Conservation (phyloP, 2,113 vertebrate genomes). For the Rhodinocichla rosea region DNA sequence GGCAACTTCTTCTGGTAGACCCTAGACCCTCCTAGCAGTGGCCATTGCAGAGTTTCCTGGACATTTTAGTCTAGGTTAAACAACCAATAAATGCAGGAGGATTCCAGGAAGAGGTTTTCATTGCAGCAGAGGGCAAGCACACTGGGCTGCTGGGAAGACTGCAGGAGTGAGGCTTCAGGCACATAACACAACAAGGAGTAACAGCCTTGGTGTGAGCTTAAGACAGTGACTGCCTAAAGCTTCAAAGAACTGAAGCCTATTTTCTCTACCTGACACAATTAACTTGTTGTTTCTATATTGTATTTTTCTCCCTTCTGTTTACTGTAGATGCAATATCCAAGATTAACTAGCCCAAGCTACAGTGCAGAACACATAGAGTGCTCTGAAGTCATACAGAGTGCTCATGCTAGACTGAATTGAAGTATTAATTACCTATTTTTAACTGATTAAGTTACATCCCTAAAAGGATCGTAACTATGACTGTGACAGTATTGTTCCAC, state of each 20-base stretch:
- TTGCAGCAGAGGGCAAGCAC: not conserved
- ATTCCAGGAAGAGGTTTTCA: not conserved
- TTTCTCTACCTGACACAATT: not conserved
- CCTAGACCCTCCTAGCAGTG: not conserved
- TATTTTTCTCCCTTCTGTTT: not conserved
- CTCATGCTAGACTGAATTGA: not conserved
- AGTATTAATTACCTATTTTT: not conserved
- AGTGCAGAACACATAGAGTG: not conserved
- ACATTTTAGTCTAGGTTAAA: not conserved
- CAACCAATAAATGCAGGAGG: not conserved
- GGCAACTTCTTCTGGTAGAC: not conserved
- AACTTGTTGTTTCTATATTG: not conserved
- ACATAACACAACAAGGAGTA: not conserved
- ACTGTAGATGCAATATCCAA: not conserved
- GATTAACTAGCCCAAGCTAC: not conserved
- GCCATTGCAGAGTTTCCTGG: not conserved
- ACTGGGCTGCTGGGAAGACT: not conserved
- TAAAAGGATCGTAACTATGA: not conserved
- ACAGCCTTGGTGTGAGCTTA: not conserved
- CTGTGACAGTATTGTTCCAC: not conserved
- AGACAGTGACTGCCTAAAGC: not conserved
- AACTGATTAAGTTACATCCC: not conserved
- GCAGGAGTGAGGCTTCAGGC: not conserved
- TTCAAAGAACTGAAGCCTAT: not conserved
- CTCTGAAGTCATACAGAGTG: not conserved